Percentiles rank a stretch among this genome's conserved stretches.
phyloP scores from a whole-genome alignment of 2,797 vertebrate genomes.

The Fringilla coelebs region DNA sequence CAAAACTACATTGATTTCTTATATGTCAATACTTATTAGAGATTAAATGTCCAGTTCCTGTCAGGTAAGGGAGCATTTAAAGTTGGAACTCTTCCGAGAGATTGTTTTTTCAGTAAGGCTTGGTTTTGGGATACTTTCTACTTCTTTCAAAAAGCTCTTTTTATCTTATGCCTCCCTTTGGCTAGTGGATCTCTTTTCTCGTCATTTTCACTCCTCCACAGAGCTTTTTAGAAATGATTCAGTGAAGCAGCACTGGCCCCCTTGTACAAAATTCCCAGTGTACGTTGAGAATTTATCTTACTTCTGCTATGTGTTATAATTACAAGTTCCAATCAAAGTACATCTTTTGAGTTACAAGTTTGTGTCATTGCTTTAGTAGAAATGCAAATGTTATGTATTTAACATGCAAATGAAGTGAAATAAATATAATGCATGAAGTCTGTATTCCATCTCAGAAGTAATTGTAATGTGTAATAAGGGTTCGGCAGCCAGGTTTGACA shows the following conservation, averaged over 20 bases:
- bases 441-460: slow-evolving; percentile 62
- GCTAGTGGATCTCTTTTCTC: not conserved
- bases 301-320: slow-evolving; percentile 39
- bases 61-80: not conserved
- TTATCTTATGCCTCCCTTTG: not conserved
- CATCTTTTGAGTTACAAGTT: slow-evolving; percentile 62
- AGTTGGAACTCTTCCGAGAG: not conserved
- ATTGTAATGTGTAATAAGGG: slow-evolving; percentile 64
- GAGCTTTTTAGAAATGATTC: slow-evolving; percentile 26
- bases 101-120: not conserved
- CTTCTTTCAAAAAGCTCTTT: not conserved
- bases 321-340: slow-evolving; percentile 54
- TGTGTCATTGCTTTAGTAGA: slow-evolving; percentile 55
- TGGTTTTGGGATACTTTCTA: not conserved
- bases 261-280: slow-evolving; percentile 13
- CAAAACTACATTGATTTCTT: slow-evolving; percentile 53
- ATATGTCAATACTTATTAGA: slow-evolving; percentile 52
- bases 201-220: not conserved
- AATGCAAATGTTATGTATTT: slow-evolving; percentile 71
- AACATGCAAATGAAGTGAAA: slow-evolving; percentile 69
- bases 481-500: slow-evolving; percentile 42
- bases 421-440: slow-evolving; percentile 67
- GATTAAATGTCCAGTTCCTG: slow-evolving; percentile 33
- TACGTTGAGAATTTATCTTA: slow-evolving; percentile 32
- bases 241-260: slow-evolving; percentile 1